phyloP scores from a whole-genome alignment of 1,140 invertebrate genomes.

The Sipha flava region DNA sequence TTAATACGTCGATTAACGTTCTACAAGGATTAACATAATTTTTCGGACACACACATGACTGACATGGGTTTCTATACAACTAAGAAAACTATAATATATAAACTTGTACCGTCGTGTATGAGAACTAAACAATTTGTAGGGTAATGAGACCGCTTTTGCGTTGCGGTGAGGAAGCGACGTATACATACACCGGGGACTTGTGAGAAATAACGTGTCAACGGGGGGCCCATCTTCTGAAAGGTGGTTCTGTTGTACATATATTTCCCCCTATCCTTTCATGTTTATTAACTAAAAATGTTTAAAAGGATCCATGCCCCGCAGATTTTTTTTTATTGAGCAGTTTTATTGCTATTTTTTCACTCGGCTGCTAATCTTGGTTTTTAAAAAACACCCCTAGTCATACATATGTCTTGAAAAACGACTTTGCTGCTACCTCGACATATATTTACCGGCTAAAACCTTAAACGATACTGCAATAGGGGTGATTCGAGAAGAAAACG shows the following conservation, averaged over 20 bases:
- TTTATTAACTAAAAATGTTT: conserved; percentile 30
- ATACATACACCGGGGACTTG: not conserved
- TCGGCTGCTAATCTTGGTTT: not conserved
- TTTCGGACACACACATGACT: conserved; percentile 32
- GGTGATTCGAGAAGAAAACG: not conserved
- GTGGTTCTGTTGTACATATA: not conserved
- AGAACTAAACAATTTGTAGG: conserved; percentile 32
- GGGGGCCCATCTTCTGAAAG: conserved; percentile 15
- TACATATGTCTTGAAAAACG: not conserved
- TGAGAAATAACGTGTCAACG: conserved; percentile 27
- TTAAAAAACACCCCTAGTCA: not conserved
- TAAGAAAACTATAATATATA: not conserved
- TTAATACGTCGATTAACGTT: conserved; percentile 33
- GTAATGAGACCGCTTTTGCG: conserved; percentile 26
- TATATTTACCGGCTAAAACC: not conserved
- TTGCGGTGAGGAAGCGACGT: not conserved
- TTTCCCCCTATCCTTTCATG: conserved; percentile 17
- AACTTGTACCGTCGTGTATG: not conserved
- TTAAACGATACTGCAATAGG: not conserved
- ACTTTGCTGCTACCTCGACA: not conserved
- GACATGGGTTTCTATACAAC: conserved; percentile 7
- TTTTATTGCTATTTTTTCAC: conserved; percentile 8
- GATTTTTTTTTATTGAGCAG: conserved; percentile 17
- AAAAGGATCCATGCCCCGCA: conserved; percentile 12
- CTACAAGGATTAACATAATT: conserved; percentile 28